Percentiles rank a stretch among this genome's conserved stretches.
Evolutionary conservation across 2,797 vertebrate genomes (phyloP).

Genomic region (Masticophis lateralis): DNA sequence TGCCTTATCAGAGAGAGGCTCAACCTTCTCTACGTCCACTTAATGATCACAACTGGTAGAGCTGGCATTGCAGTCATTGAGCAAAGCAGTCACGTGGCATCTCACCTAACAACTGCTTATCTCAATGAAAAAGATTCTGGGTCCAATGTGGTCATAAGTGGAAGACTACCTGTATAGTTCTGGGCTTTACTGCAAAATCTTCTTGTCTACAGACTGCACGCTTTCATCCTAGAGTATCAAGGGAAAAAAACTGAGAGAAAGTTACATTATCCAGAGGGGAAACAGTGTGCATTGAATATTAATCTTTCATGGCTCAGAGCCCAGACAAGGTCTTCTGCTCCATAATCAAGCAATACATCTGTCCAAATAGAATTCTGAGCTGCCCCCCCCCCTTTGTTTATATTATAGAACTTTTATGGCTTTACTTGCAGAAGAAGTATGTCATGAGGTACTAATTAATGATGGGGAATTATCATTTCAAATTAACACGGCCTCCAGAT

Average conservation of each 20-base stretch:
- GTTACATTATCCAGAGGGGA: constrained; percentile 60
- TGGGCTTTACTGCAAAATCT: not conserved
- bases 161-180: not conserved
- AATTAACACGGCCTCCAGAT: not conserved
- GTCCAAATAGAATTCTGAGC: constrained; percentile 60
- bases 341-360: constrained; percentile 59
- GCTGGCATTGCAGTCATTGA: not conserved
- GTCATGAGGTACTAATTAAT: constrained; percentile 21
- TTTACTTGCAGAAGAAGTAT: constrained; percentile 57
- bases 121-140: not conserved
- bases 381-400: constrained; percentile 52
- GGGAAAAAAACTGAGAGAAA: constrained; percentile 5
- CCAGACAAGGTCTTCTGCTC: constrained; percentile 58
- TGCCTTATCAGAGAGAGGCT: not conserved
- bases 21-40: not conserved
- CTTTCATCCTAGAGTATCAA: constrained; percentile 19
- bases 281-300: constrained; percentile 56
- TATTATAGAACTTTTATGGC: constrained; percentile 53
- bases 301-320: constrained; percentile 58
- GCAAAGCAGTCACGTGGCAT: not conserved
- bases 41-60: not conserved
- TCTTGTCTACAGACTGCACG: constrained; percentile 20
- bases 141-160: not conserved
- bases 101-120: not conserved
- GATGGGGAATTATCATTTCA: constrained; percentile 35